phyloP scores from a whole-genome alignment of 2,113 vertebrate species.

The Panthera leo region DNA sequence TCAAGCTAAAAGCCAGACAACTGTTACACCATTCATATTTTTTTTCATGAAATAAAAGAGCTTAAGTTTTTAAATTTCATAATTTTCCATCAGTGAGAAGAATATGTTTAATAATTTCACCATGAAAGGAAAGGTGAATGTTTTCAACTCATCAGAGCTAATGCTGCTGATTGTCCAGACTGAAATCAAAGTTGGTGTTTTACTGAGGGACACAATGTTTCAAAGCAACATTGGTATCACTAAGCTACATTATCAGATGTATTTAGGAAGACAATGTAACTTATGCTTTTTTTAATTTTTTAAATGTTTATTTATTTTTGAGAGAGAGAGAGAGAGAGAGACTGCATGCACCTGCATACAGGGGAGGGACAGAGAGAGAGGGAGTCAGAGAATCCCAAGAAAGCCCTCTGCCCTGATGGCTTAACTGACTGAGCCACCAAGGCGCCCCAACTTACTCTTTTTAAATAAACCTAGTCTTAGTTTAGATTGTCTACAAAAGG shows the following conservation, averaged over 20 bases:
- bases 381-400: no score
- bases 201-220: not conserved
- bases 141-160: not conserved
- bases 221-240: not conserved
- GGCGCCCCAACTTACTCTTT: not conserved
- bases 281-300: not conserved
- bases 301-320: no score
- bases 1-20: not conserved
- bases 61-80: not conserved
- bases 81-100: not conserved
- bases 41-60: not conserved
- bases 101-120: not conserved
- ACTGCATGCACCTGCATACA: no score
- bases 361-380: no score
- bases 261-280: not conserved
- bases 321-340: no score
- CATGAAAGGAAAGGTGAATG: not conserved
- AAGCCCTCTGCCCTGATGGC: no score
- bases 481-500: not conserved
- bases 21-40: not conserved
- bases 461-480: not conserved
- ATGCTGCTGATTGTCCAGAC: not conserved
- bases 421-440: no score
- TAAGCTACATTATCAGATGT: not conserved
- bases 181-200: not conserved